phyloP scores from a whole-genome alignment of 2,888 invertebrate species.

The Stictocephala bisonia region DNA sequence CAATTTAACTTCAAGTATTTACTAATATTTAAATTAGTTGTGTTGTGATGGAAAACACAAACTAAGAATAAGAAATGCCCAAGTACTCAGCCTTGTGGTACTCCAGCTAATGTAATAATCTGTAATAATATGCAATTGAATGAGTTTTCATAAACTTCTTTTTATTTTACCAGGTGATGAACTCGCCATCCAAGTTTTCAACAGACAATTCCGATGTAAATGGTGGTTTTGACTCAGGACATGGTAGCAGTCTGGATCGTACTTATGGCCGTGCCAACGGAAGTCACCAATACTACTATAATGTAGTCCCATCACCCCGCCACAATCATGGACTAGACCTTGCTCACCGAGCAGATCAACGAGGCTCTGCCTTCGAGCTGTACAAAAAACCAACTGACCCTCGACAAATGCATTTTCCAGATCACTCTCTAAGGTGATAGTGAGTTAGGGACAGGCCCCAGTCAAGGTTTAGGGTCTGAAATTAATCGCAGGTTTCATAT shows the following conservation, averaged over 20 bases:
- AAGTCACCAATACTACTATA: conserved; percentile 66
- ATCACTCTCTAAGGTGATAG: conserved; percentile 60
- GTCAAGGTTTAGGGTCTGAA: not conserved
- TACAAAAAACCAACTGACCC: conserved; percentile 84
- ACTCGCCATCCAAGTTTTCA: conserved; percentile 59
- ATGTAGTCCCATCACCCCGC: conserved; percentile 62
- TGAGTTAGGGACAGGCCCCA: not conserved
- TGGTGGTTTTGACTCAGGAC: conserved; percentile 65
- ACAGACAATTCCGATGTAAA: conserved; percentile 56
- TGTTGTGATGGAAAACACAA: no score
- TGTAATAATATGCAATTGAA: no score
- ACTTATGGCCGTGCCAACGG: conserved; percentile 57
- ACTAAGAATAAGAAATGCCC: not conserved
- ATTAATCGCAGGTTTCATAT: no score
- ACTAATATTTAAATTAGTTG: no score
- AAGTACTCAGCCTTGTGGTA: not conserved
- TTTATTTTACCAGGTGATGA: conserved; percentile 55
- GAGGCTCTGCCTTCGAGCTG: conserved; percentile 94
- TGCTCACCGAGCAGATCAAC: conserved; percentile 88
- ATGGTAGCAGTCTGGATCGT: conserved; percentile 67
- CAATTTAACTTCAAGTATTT: no score
- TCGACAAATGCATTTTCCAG: conserved; percentile 60
- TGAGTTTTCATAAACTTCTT: no score
- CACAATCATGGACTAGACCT: conserved; percentile 71
- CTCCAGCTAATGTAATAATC: not conserved